Conservation (phyloP, 2,797 vertebrate genomes). For the Macroramphosus scolopax region DNA sequence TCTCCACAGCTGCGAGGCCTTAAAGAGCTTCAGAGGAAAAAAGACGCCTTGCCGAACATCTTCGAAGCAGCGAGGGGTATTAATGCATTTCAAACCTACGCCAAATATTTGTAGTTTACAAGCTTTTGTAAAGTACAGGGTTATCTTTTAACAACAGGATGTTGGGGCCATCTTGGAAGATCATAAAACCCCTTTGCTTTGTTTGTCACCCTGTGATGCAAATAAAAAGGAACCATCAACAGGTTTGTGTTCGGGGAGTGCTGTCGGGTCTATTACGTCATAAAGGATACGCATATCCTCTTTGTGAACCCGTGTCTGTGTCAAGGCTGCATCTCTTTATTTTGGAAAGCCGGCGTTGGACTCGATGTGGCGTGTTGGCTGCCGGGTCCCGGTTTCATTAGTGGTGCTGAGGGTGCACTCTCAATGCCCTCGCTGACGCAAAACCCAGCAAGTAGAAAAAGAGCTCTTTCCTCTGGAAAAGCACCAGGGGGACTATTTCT, state of each 20-base stretch:
- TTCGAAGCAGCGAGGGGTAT: slow-evolving; percentile 16
- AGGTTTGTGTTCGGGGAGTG: slow-evolving; percentile 18
- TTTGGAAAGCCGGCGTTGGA: slow-evolving; percentile 39
- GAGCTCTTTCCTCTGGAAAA: slow-evolving; percentile 68
- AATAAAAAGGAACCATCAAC: slow-evolving; percentile 31
- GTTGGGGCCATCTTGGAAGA: slow-evolving; percentile 14
- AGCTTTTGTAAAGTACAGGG: slow-evolving; percentile 27
- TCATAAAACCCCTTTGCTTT: slow-evolving; percentile 21
- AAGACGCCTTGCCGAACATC: slow-evolving; percentile 15
- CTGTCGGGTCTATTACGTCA: slow-evolving; percentile 19
- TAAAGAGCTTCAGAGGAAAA: slow-evolving; percentile 46
- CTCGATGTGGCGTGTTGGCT: slow-evolving; percentile 46
- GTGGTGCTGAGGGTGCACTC: slow-evolving; percentile 62
- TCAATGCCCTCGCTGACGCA: slow-evolving; percentile 73
- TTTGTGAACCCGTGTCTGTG: slow-evolving; percentile 42
- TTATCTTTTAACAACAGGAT: slow-evolving; percentile 46
- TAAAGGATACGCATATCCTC: slow-evolving; percentile 46
- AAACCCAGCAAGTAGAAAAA: slow-evolving; percentile 62
- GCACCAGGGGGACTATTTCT: slow-evolving; percentile 73
- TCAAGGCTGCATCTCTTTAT: slow-evolving; percentile 50
- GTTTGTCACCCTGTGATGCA: slow-evolving; percentile 30
- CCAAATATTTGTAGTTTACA: slow-evolving; percentile 51
- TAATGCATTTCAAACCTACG: slow-evolving; percentile 37
- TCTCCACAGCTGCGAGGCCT: slow-evolving; percentile 47
- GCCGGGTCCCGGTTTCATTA: slow-evolving; percentile 54